Conservation (phyloP, 2,113 vertebrate species). For the Morphnarchus princeps region DNA sequence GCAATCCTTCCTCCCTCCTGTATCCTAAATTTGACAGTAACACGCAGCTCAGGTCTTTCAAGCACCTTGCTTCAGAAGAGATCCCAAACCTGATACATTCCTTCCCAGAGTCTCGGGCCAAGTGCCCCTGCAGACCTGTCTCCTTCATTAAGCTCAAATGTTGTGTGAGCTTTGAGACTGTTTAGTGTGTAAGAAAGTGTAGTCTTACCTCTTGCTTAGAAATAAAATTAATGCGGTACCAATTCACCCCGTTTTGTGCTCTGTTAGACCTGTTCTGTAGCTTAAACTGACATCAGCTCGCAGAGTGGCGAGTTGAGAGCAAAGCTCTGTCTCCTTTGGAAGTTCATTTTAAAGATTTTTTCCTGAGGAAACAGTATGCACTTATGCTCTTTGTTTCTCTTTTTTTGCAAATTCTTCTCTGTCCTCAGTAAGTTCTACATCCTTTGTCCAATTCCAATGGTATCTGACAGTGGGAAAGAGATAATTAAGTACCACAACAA, state of each 20-base stretch:
- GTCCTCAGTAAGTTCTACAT: not conserved
- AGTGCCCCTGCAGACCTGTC: not conserved
- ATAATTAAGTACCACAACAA: not conserved
- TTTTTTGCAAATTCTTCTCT: not conserved
- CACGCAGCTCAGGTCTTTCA: not conserved
- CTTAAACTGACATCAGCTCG: not conserved
- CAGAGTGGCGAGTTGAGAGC: not conserved
- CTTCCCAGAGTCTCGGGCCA: not conserved
- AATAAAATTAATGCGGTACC: not conserved
- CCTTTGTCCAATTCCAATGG: not conserved
- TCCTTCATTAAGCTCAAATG: not conserved
- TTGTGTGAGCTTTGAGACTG: not conserved
- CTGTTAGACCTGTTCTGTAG: not conserved
- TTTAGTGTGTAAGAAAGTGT: not conserved
- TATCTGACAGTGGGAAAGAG: not conserved
- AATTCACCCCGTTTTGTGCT: not conserved
- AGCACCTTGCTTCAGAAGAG: not conserved
- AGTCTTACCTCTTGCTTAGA: not conserved
- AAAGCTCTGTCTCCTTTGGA: not conserved
- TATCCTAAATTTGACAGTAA: not conserved
- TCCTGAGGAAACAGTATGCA: not conserved
- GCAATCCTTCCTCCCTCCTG: not conserved
- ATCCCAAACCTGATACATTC: not conserved
- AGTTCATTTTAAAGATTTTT: not conserved
- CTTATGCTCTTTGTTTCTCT: not conserved